Evolutionary conservation across 1,140 invertebrate genomes (phyloP).

Genomic region (Mactra quadrangularis): DNA sequence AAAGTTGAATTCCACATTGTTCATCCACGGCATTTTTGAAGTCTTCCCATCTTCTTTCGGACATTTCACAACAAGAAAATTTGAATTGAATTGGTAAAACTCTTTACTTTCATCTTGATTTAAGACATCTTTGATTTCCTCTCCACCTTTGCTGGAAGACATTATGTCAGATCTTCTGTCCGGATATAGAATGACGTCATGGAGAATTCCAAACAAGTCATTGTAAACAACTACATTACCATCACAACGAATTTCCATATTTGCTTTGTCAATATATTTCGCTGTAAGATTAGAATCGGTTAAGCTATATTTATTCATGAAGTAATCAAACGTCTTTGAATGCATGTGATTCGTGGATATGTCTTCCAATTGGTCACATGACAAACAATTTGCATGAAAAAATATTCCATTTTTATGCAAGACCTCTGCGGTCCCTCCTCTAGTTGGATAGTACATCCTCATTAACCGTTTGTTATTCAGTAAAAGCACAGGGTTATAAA

Average conservation of each 20-base stretch:
- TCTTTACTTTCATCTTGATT: slow-evolving; percentile 7
- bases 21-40: background rate
- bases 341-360: no score
- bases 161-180: background rate
- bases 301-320: slow-evolving; percentile 16
- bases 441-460: no score
- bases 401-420: no score
- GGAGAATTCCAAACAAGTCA: slow-evolving; percentile 38
- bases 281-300: background rate
- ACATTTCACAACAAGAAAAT: slow-evolving; percentile 25
- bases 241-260: slow-evolving; percentile 8
- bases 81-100: background rate
- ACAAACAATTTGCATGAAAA: no score
- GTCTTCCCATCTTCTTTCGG: background rate
- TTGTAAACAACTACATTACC: background rate
- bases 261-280: background rate
- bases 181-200: slow-evolving; percentile 16
- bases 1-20: background rate
- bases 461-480: no score
- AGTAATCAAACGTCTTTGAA: slow-evolving; percentile 21
- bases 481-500: no score
- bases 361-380: no score
- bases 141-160: slow-evolving; percentile 6
- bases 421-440: no score
- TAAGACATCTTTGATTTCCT: slow-evolving; percentile 9